Conservation (phyloP, 92 coral and sea anemone species). For the Scolanthus callimorphus region DNA sequence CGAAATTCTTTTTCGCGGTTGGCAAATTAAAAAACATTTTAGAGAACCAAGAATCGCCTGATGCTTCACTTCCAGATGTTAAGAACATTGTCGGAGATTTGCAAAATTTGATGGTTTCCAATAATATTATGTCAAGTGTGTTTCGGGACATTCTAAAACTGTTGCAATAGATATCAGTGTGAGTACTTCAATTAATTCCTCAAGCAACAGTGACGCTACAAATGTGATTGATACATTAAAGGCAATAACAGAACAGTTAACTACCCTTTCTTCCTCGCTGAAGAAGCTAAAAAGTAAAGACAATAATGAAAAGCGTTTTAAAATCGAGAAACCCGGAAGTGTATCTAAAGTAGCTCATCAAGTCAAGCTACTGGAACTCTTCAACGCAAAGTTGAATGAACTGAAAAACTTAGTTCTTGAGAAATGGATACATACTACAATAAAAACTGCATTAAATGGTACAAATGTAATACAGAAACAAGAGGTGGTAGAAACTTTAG, state of each 20-base stretch:
- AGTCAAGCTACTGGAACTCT: constrained; percentile 19
- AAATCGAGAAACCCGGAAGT: constrained; percentile 3
- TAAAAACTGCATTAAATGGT: not conserved
- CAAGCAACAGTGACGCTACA: no score
- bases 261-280: constrained; percentile 5
- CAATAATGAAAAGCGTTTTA: constrained; percentile 14
- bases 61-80: constrained; percentile 14
- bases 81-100: constrained; percentile 19
- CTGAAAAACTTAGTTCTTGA: constrained; percentile 17
- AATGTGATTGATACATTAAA: constrained; percentile 3
- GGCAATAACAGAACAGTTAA: constrained; percentile 13
- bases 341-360: constrained; percentile 9
- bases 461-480: not conserved
- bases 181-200: no score
- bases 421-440: constrained; percentile 26
- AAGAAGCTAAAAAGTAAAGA: constrained; percentile 3
- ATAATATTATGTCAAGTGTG: no score
- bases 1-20: constrained; percentile 19
- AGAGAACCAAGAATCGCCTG: not conserved
- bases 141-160: no score
- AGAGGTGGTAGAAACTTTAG: not conserved
- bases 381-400: constrained; percentile 28
- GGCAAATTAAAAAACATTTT: constrained; percentile 23
- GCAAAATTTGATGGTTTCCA: constrained; percentile 6
- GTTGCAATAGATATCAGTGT: no score